Conservation (phyloP, 2,113 vertebrate species). For the Spheniscus mendiculus region DNA sequence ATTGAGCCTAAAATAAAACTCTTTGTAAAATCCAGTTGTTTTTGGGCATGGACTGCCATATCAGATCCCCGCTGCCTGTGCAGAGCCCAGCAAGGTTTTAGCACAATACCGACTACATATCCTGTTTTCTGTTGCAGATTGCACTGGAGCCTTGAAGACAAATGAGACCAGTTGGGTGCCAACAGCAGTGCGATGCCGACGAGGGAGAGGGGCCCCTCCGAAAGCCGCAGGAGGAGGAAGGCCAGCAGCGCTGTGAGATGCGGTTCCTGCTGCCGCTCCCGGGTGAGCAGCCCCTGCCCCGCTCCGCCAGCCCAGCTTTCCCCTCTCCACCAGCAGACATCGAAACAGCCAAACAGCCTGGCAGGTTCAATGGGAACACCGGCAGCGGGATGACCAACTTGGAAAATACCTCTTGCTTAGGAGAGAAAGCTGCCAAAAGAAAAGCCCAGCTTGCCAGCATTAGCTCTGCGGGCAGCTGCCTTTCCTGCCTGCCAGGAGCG, state of each 20-base stretch:
- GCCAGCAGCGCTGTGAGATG: neutral
- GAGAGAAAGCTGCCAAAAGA: neutral
- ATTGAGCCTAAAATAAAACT: neutral
- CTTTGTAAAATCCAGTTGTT: neutral
- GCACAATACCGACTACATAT: accelerated
- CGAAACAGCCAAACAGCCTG: neutral
- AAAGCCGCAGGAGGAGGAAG: neutral
- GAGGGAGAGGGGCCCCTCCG: neutral
- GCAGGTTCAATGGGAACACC: neutral
- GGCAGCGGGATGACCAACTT: neutral
- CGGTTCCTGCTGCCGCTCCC: neutral
- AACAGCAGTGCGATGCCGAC: accelerated
- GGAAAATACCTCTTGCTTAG: neutral
- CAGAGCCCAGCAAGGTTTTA: neutral
- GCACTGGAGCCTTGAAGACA: neutral
- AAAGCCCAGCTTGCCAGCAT: neutral
- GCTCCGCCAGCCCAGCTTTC: neutral
- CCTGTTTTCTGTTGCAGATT: neutral
- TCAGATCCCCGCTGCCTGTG: neutral
- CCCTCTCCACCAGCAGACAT: neutral
- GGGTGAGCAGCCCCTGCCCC: neutral
- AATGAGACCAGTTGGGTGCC: neutral
- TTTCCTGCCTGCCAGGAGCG: neutral
- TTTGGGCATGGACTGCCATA: neutral
- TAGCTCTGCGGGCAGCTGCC: neutral